Evolutionary conservation across 2,113 vertebrate species (phyloP).

Genomic region (Chamaea fasciata): DNA sequence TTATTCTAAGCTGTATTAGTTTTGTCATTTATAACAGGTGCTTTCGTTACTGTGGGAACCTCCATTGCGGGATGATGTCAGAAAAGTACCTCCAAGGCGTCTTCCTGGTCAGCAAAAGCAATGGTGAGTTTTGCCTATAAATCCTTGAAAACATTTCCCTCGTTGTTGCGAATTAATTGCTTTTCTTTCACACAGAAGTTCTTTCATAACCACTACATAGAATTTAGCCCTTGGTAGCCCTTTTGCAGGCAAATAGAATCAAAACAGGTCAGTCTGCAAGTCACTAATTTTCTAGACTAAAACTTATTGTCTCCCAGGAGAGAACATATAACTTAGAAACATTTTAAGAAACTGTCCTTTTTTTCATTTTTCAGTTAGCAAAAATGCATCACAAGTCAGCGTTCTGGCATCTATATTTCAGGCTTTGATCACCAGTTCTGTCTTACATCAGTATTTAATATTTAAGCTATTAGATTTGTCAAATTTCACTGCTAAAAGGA

Average conservation of each 20-base stretch:
- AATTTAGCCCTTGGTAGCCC: neutral
- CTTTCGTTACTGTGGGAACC: neutral
- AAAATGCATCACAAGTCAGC: neutral
- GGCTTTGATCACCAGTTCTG: neutral
- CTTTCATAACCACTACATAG: neutral
- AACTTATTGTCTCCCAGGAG: neutral
- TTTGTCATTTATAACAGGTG: neutral
- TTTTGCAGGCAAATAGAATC: neutral
- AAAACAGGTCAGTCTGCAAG: neutral
- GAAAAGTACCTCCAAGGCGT: neutral
- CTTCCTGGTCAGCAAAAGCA: neutral
- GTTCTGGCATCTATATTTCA: neutral
- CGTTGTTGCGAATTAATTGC: neutral
- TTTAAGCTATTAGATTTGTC: neutral
- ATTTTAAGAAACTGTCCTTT: neutral
- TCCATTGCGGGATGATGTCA: neutral
- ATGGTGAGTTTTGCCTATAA: neutral
- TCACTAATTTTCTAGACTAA: neutral
- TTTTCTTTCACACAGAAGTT: neutral
- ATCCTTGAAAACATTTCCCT: neutral
- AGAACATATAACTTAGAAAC: neutral
- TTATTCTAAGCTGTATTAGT: neutral
- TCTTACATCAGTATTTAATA: neutral
- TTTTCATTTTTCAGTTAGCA: neutral
- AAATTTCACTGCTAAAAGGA: neutral